phyloP scores from a whole-genome alignment of 2,113 vertebrate genomes.

The Planiliza haematocheilus region DNA sequence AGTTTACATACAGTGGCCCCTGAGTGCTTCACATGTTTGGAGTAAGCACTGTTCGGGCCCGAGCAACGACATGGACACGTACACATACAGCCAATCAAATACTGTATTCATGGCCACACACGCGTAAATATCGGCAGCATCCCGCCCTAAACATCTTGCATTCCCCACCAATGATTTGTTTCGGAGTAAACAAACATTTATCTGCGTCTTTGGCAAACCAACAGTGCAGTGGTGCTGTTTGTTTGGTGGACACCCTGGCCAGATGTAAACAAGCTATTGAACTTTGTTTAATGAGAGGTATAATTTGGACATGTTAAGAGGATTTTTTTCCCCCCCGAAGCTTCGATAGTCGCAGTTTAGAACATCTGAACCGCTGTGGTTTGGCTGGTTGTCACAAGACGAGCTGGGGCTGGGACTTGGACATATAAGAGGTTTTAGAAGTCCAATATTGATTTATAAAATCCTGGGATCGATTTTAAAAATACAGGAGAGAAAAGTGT shows the following conservation, averaged over 20 bases:
- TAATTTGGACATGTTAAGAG: slow-evolving; percentile 29
- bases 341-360: slow-evolving; percentile 21
- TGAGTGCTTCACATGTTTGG: slow-evolving; percentile 70
- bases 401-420: too few species aligned
- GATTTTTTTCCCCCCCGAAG: slow-evolving; percentile 10
- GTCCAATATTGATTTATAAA: too few species aligned
- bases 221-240: slow-evolving; percentile 41
- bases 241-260: slow-evolving; percentile 55
- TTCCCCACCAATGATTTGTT: slow-evolving; percentile 63
- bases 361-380: slow-evolving; percentile 31
- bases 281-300: slow-evolving; percentile 52
- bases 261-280: slow-evolving; percentile 61
- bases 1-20: slow-evolving; percentile 73
- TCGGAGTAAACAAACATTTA: slow-evolving; percentile 67
- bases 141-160: slow-evolving; percentile 69
- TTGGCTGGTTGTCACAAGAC: slow-evolving; percentile 11
- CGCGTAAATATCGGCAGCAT: slow-evolving; percentile 44
- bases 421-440: too few species aligned
- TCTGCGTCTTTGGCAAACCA: slow-evolving; percentile 34
- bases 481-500: too few species aligned
- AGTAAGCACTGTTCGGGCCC: slow-evolving; percentile 49
- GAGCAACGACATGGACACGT: slow-evolving; percentile 46
- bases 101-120: slow-evolving; percentile 35
- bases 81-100: slow-evolving; percentile 22
- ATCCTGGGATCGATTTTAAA: too few species aligned